phyloP scores from a whole-genome alignment of 2,888 invertebrate genomes.

The Rotaria sp. region DNA sequence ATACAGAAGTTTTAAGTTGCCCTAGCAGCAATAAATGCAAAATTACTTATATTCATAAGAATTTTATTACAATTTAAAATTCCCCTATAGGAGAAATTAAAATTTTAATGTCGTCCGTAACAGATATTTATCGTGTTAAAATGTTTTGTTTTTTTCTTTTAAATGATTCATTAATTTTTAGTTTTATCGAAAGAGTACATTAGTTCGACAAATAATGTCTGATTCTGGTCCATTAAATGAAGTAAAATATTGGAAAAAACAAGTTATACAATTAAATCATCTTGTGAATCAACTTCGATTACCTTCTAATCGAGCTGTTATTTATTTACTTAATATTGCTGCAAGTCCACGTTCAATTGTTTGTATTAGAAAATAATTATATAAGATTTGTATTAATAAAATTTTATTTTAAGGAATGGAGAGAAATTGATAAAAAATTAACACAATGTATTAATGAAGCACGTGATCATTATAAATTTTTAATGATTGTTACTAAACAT shows the following conservation, averaged over 20 bases:
- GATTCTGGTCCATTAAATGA: neutral
- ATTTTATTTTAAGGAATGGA: neutral
- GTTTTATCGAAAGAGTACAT: constrained; percentile 7
- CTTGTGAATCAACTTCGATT: constrained; percentile 5
- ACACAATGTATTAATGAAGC: constrained; percentile 19
- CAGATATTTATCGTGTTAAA: no score
- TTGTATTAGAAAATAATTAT: neutral
- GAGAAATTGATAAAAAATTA: constrained; percentile 18
- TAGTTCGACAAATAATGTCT: neutral
- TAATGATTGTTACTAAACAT: neutral
- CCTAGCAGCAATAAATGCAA: no score
- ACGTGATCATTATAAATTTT: constrained; percentile 26
- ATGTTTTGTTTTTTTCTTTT: neutral
- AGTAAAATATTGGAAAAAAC: neutral
- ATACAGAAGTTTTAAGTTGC: no score
- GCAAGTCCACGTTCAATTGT: constrained; percentile 10
- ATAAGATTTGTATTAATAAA: neutral
- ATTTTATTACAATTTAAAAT: no score
- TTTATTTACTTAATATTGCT: constrained; percentile 10
- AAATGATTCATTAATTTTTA: neutral
- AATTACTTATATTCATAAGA: no score
- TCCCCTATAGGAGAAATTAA: no score
- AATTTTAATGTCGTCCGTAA: no score
- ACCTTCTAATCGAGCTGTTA: neutral
- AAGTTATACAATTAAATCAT: neutral